Base-by-base conservation (phyloP, 2,888 invertebrate genomes). In the Tenthredo notha region DNA sequence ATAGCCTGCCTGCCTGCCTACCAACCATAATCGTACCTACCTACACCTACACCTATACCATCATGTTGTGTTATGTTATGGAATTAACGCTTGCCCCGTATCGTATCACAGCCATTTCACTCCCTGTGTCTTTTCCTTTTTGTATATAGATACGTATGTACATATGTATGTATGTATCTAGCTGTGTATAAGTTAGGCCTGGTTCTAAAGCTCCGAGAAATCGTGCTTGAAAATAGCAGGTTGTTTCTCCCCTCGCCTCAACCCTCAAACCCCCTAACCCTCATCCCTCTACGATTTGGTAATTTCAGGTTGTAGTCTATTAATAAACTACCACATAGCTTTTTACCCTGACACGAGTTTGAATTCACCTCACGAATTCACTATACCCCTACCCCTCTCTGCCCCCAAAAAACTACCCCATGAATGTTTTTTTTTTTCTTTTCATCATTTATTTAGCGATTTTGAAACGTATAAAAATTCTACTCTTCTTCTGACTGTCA, bases 321-420 rank as follows among this genome's bases (percentile, higher is more conserved):
- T 77, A 77, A 74, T 74, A 74, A 74, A 74, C 74, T 74, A 74
- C 40, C 74, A 29, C 74, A 25, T 9, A 25, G 25, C 61, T 61
- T 61, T 61, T 61, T 61, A 54, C 18, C 54, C 54, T 54, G 54
- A 54, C 54, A 54, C 10, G 54, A 54, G 54, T 54, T 54, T 54
- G n/a, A 54, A 54, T 54, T 54, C 18, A 54, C 18, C n/a, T 7
- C 54, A n/a, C 6, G 54, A n/a, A 54, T 54, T 47, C 47, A 1
- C n/a, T 54, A 6, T n/a, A n/a, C 47, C 12, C 40, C 40, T 10
- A 43, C 10, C 40, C 40, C 47, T 3, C 0, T 3, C 15, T 15
- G 0, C 12, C 47, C 47, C n/a, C 7, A 54, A 54, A n/a, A 6
- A n/a, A 15, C 18, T 6, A 18, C 18, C 5, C 18, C 6, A 5